Evolutionary conservation across 2,797 vertebrate species (phyloP).

Genomic region (Anolis apletophallus): DNA sequence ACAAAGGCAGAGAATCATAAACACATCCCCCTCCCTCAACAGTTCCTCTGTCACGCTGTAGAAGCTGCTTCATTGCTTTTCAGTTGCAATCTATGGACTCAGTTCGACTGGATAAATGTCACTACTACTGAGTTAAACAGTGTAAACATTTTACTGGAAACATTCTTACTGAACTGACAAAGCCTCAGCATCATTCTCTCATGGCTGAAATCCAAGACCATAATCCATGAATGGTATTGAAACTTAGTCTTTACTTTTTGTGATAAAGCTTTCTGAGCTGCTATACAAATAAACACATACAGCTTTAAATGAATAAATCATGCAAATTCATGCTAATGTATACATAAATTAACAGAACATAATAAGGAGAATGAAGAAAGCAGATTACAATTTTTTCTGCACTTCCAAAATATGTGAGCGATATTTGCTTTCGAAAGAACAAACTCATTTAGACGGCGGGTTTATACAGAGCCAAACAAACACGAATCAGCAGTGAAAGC

Average conservation of each 20-base stretch:
- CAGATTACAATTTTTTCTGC: conserved; percentile 77
- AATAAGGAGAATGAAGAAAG: conserved; percentile 79
- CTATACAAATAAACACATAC: conserved; percentile 75
- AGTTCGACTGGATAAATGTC: conserved; percentile 46
- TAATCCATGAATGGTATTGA: conserved; percentile 61
- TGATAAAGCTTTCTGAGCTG: conserved; percentile 72
- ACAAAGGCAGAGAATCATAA: not conserved
- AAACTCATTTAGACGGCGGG: conserved; percentile 76
- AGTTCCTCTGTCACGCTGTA: not conserved
- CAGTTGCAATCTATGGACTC: conserved; percentile 20
- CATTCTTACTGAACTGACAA: conserved; percentile 46
- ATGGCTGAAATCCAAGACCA: conserved; percentile 61
- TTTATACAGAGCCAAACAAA: conserved; percentile 77
- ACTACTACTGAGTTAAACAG: conserved; percentile 45
- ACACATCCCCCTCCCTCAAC: not conserved
- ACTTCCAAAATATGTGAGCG: conserved; percentile 77
- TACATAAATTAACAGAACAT: conserved; percentile 80
- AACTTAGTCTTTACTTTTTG: conserved; percentile 62
- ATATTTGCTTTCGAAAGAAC: conserved; percentile 80
- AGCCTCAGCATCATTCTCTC: conserved; percentile 50
- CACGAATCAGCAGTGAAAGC: conserved; percentile 77
- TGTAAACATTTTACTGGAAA: conserved; percentile 54
- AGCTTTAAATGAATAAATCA: conserved; percentile 79
- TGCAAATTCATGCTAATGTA: conserved; percentile 82
- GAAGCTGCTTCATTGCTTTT: conserved; percentile 5